Evolutionary conservation across 53 echinoderm and acorn worm genomes (phyloP).

Genomic region (Echinarachnius parma): DNA sequence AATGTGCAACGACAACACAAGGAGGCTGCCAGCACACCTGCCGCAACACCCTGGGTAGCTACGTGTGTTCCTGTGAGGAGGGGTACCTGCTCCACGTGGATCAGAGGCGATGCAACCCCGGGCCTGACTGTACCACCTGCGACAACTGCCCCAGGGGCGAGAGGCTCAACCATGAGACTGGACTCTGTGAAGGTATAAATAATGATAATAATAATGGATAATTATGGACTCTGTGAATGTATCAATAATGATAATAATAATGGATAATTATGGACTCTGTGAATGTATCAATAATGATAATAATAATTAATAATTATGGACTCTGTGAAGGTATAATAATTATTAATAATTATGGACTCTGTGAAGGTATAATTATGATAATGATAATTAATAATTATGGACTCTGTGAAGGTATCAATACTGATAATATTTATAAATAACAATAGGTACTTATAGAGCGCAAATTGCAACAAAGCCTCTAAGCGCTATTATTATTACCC

Average conservation of each 20-base stretch:
- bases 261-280: background rate
- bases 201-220: background rate
- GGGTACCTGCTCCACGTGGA: slow-evolving; percentile 78
- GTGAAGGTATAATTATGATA: too few relatives aligned
- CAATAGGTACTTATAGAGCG: too few relatives aligned
- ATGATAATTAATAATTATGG: too few relatives aligned
- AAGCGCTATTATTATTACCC: too few relatives aligned
- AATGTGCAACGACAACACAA: slow-evolving; percentile 57
- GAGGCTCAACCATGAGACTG: slow-evolving; percentile 23
- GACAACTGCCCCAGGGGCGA: slow-evolving; percentile 72
- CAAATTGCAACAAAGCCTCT: too few relatives aligned
- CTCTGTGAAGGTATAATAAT: background rate
- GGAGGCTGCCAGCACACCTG: slow-evolving; percentile 74
- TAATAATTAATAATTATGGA: background rate
- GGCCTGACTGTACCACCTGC: slow-evolving; percentile 41
- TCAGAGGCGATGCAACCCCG: slow-evolving; percentile 59
- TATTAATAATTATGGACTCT: background rate
- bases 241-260: background rate
- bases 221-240: slow-evolving; percentile 12
- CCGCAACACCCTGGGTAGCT: slow-evolving; percentile 79
- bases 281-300: slow-evolving; percentile 17
- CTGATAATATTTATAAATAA: background rate
- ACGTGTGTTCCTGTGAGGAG: slow-evolving; percentile 71
- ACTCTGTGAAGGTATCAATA: too few relatives aligned
- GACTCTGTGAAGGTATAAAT: slow-evolving; percentile 58